These are phyloP conservation scores for Ctenicera cuprea DNA, from an alignment of 2,888 invertebrate species.

Conservation along the genomic window DNA sequence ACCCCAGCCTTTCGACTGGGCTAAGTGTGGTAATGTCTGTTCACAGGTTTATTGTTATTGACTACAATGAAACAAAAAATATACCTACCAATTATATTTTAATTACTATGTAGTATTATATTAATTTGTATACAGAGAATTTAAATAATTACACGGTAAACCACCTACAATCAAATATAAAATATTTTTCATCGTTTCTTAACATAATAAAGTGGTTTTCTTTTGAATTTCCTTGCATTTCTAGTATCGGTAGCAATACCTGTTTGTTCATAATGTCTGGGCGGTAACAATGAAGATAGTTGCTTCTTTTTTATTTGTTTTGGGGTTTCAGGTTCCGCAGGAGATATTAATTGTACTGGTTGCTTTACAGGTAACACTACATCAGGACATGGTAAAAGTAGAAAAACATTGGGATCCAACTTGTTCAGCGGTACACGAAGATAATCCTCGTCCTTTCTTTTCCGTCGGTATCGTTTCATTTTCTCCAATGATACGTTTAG, in stretches of 20 bases:
- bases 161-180: no score
- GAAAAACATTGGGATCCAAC: constrained; percentile 1
- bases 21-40: no score
- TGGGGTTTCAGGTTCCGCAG: not conserved
- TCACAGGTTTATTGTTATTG: no score
- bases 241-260: no score
- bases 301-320: not conserved
- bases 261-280: not conserved
- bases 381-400: not conserved
- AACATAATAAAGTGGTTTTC: constrained; percentile 9
- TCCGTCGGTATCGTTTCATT: not conserved
- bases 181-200: constrained; percentile 1
- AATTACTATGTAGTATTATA: no score
- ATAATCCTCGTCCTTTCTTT: not conserved
- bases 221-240: not conserved
- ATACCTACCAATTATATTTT: no score
- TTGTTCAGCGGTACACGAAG: not conserved
- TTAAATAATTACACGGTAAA: no score
- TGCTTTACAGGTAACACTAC: not conserved
- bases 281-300: not conserved
- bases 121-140: no score
- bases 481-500: not conserved
- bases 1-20: no score
- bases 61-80: no score
- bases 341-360: not conserved